Percentiles rank a stretch among this genome's conserved stretches.
Evolutionary conservation across 2,797 vertebrate species (phyloP).

Genomic region (Myripristis murdjan): DNA sequence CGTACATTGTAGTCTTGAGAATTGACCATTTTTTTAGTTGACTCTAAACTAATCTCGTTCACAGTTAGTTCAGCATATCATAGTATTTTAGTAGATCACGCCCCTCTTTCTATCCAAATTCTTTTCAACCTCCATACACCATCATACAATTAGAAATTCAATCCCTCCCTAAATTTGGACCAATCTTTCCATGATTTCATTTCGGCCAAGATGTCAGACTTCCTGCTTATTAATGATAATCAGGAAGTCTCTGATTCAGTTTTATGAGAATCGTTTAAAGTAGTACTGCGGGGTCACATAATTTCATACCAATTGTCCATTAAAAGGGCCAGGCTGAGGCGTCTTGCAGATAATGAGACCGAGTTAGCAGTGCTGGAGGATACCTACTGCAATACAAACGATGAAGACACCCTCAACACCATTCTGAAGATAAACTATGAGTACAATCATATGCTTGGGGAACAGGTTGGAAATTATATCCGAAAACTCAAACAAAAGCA

Average conservation of each 20-base stretch:
- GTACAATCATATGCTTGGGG: background rate
- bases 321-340: background rate
- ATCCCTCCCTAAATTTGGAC: conserved; percentile 2
- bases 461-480: background rate
- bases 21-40: conserved; percentile 23
- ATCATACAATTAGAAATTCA: conserved; percentile 11
- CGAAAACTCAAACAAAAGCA: background rate
- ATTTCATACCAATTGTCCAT: background rate
- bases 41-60: conserved; percentile 23
- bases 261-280: background rate
- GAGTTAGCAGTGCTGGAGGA: background rate
- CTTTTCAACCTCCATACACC: background rate
- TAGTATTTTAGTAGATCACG: conserved; percentile 16
- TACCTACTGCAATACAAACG: background rate
- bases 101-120: background rate
- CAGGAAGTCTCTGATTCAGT: background rate
- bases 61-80: conserved; percentile 9
- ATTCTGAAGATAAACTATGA: background rate
- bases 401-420: background rate
- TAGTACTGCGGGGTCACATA: background rate
- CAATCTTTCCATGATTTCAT: conserved; percentile 1
- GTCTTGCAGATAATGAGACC: background rate
- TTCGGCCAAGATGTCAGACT: background rate
- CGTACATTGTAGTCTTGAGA: conserved; percentile 12
- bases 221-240: background rate